These are phyloP conservation scores for Drosophila parthenogenetica DNA, from an alignment of 2,888 invertebrate genomes.

Conservation along the genomic window DNA sequence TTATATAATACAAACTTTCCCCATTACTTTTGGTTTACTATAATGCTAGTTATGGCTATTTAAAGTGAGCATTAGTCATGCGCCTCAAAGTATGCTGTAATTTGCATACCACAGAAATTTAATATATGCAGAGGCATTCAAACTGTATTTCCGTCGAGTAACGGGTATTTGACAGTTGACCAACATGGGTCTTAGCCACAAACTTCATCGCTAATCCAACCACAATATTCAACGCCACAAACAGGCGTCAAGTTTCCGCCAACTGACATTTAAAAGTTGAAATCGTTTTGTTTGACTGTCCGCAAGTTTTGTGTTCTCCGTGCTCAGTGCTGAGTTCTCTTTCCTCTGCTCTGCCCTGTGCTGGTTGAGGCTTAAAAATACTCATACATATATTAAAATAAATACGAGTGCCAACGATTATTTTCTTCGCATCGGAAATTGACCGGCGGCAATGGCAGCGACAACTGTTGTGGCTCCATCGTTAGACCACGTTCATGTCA, in stretches of 20 bases:
- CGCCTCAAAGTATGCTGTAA: not conserved
- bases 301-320: not conserved
- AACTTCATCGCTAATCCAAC: conserved; percentile 58
- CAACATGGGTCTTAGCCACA: not conserved
- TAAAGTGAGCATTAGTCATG: not conserved
- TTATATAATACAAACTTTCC: too few relatives aligned
- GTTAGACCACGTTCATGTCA: conserved; percentile 22
- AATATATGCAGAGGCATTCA: not conserved
- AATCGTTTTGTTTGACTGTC: conserved; percentile 49
- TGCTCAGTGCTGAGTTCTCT: conserved; percentile 9
- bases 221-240: conserved; percentile 34
- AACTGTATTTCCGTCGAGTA: not conserved
- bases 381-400: conserved; percentile 57
- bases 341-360: too few relatives aligned
- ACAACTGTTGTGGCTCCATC: conserved; percentile 24
- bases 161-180: not conserved
- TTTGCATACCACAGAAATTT: not conserved
- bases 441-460: conserved; percentile 64
- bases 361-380: conserved; percentile 43
- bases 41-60: not conserved
- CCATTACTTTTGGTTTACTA: not conserved
- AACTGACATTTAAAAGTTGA: conserved; percentile 65
- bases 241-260: conserved; percentile 52
- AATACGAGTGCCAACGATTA: conserved; percentile 1
- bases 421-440: conserved; percentile 66